Base-by-base conservation (phyloP, 2,113 vertebrate species). In the Hypomesus transpacificus region DNA sequence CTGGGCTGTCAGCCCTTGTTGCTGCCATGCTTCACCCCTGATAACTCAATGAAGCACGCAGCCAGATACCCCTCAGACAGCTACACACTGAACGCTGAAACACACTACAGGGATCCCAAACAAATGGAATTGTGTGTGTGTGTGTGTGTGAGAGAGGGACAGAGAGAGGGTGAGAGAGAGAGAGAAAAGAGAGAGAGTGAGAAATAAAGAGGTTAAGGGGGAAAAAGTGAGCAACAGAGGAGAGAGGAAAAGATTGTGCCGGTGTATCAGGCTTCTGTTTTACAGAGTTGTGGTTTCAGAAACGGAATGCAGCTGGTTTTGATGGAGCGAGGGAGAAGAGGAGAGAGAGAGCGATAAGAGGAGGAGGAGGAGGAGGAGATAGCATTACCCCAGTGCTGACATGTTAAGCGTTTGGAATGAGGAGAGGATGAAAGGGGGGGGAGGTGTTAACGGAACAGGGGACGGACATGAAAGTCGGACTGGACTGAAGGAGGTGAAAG, bases 1-100 rank as follows among this genome's bases (percentile, higher is more conserved):
- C 62, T 71, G 70, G 0, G 50, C 66, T 75, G 79, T 73, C 70
- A 17, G 22, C 34, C 31, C 52, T 67, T 18, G 66, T 34, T 34
- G 4, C 31, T 34, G 31, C 31, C 31, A 34, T 34, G 2, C 31
- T 34, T 34, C 31, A 4, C 26, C 46, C 4, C 24, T 62, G 67
- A 74, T 76, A 70, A 79, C 71, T 69, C 54, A 75, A 71, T 69
- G 22, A 50, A 70, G 24, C n/a, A n/a, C n/a, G n/a, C n/a, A 64
- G 54, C 52, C 34, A 63, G 68, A 26, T 3, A 2, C 24, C 24
- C 24, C 24, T 73, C 73, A 69, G 50, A 59, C 65, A 6, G 31
- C 31, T 34, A 34, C 31, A 6, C 31, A 34, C 31, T 34, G 4
- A 31, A 34, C 31, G 6, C 31, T 34, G 4, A 6, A 1, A 34